Base-by-base conservation (phyloP, 2,888 invertebrate genomes). In the Tineola bisselliella region DNA sequence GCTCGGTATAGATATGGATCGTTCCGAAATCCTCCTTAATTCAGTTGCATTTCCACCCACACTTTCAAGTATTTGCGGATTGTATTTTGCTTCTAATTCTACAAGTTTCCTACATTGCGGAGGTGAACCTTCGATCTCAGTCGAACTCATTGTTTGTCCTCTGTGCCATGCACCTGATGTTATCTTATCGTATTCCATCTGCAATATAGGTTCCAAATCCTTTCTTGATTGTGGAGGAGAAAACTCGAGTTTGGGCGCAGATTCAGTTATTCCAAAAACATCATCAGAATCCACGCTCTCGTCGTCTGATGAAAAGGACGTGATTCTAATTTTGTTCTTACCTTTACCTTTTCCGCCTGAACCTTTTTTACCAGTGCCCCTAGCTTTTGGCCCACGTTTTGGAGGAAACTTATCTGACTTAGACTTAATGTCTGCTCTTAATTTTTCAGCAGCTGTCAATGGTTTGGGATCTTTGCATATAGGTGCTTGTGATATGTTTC, bases 231-330 rank as follows among this genome's bases (percentile, higher is more conserved):
- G 92, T 2, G 92, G 92, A 1, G 92, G 92, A 12, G 92, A 92
- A 74, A 92, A 92, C 71, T 93, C 92, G 43, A 92, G 81, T 67
- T 91, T 89, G 8, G 92, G 92, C 62, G 92, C 92, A 13, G 92
- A 92, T 77, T 93, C 92, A 0, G 92, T 91, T 25, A 91, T 92
- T 30, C 92, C 92, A 71, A 93, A 93, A 0, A 93, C 92, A 74
- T 93, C 92, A 74, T 93, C 92, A 0, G 92, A 92, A 77, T 93
- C 92, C 12, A 93, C 84, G 64, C 92, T 92, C 79, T 93, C 92
- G 68, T 93, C 92, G 66, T 93, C 92, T 0, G 92, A 92, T 60
- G 92, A 92, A 68, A 93, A 93, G 0, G 92, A 92, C 2, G 92
- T 93, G 33, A 93, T 93, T 63, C 92, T 81, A 58, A 91, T 92